These are phyloP conservation scores for Smittia aterrima DNA, from an alignment of 2,888 invertebrate genomes.

Conservation along the genomic window DNA sequence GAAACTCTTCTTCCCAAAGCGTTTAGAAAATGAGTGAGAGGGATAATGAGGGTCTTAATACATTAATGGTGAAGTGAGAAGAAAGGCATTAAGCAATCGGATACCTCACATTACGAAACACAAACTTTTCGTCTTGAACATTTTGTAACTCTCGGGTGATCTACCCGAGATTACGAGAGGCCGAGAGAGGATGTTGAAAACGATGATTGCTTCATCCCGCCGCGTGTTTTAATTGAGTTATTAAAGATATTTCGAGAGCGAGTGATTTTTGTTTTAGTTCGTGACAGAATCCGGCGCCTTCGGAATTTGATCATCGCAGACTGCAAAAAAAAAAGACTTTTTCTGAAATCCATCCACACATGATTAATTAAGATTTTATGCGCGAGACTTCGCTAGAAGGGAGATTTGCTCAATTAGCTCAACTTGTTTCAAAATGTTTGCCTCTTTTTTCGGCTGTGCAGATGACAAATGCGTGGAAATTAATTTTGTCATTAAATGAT, in stretches of 20 bases:
- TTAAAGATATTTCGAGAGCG: not conserved
- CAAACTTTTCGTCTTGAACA: too few relatives aligned
- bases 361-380: constrained; percentile 30
- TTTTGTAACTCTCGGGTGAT: not conserved
- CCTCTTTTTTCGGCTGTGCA: not conserved
- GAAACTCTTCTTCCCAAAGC: not conserved
- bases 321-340: not conserved
- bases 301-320: constrained; percentile 9
- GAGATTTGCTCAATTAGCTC: constrained; percentile 24
- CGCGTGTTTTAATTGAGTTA: constrained; percentile 9
- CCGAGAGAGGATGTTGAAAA: not conserved
- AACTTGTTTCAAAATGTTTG: not conserved
- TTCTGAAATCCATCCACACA: constrained; percentile 26
- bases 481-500: constrained; percentile 95
- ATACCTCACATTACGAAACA: constrained; percentile 21
- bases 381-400: not conserved
- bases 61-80: constrained; percentile 1
- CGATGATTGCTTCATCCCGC: not conserved
- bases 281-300: constrained; percentile 16
- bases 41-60: not conserved
- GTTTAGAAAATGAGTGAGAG: not conserved
- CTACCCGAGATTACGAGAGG: not conserved
- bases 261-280: not conserved
- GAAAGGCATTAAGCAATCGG: not conserved
- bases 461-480: constrained; percentile 77